Base-by-base conservation (phyloP, 1,140 invertebrate genomes). In the Mamestra configurata region DNA sequence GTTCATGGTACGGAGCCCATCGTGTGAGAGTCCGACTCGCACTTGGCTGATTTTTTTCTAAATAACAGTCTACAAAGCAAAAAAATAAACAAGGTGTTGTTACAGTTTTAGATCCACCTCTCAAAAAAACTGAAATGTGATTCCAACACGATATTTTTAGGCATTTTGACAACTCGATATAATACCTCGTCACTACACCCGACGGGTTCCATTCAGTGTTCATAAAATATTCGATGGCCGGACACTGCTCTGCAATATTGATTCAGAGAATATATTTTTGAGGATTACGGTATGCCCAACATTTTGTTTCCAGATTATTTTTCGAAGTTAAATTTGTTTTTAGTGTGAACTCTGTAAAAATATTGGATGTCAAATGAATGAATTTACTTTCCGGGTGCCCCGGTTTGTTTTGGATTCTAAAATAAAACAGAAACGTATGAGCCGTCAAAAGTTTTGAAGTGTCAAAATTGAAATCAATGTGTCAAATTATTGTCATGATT, bases 201-300 rank as follows among this genome's bases (percentile, higher is more conserved):
- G 66, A 70, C 66, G 10, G 37, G 22, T 27, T 24, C 4, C 20
- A 43, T 70, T 27, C 40, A 70, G 40, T 49, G 43, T 70, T 70
- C 66, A 70, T 46, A 70, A 46, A 24, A 46, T 46, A 49, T 49
- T 11, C 66, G 61, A 66, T 43, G 35, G 11, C 13, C 66, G 13
- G 13, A 27, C 43, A 68, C 59, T 37, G 59, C 15, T 40, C 35
- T 49, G 22, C 40, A 40, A 49, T 70, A 70, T 70, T 70, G 66
- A 70, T 70, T 68, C 49, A 24, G 18, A 40, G 61, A 66, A 40
- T 66, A 66, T 70, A 49, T 61, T 49, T 70, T 49, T 6, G 20
- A 13, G 61, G 61, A 66, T 66, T 66, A 70, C 22, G 37, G 37
- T 15, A 49, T 70, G 40, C 66, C 37, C 1, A 49, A 40, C 43